phyloP scores from a whole-genome alignment of 2,113 vertebrate species.

The Hymenochirus boettgeri region DNA sequence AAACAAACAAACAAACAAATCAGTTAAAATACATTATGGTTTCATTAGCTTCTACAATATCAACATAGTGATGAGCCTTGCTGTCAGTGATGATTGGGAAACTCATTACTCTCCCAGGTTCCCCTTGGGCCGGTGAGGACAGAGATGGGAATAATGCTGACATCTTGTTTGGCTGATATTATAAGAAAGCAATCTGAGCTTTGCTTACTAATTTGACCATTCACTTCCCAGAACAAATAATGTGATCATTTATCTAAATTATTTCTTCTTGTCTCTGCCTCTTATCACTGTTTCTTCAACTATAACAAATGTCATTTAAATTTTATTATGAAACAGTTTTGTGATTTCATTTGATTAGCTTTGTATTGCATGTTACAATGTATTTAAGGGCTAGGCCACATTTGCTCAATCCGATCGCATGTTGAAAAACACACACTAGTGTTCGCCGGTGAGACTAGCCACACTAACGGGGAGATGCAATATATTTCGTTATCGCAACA shows the following conservation, averaged over 20 bases:
- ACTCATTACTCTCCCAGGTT: slow-evolving; percentile 45
- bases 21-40: slow-evolving; percentile 44
- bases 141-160: slow-evolving; percentile 5
- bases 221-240: neutral
- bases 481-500: too few relatives aligned
- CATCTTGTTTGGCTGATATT: slow-evolving; percentile 9
- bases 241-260: neutral
- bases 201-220: slow-evolving; percentile 12
- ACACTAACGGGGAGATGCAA: too few relatives aligned
- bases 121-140: slow-evolving; percentile 4
- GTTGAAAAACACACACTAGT: too few relatives aligned
- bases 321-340: too few relatives aligned
- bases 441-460: too few relatives aligned
- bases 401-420: too few relatives aligned
- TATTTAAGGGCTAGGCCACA: too few relatives aligned
- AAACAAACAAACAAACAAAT: slow-evolving; percentile 15
- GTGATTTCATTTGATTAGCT: too few relatives aligned
- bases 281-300: too few relatives aligned
- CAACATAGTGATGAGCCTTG: slow-evolving; percentile 35
- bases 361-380: too few relatives aligned
- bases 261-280: too few relatives aligned
- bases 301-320: too few relatives aligned
- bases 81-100: slow-evolving; percentile 45
- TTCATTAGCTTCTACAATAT: slow-evolving; percentile 43
- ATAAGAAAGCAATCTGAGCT: slow-evolving; percentile 24